Conservation (phyloP, 2,113 vertebrate genomes). For the Xiphophorus maculatus region DNA sequence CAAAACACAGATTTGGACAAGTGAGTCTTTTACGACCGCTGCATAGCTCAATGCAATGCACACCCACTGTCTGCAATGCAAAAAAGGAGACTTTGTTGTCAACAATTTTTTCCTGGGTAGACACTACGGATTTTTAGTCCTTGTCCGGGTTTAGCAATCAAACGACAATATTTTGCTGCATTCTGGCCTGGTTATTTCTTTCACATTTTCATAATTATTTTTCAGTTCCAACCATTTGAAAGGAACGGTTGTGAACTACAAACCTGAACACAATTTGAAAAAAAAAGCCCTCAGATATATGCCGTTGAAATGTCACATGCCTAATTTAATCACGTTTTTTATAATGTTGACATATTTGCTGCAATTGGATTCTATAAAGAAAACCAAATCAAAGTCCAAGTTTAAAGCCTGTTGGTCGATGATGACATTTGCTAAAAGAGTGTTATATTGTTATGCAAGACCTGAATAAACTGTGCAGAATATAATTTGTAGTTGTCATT, state of each 20-base stretch:
- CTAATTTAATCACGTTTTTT: not conserved
- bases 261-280: not conserved
- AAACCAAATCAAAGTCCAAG: not conserved
- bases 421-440: slow-evolving; percentile 1
- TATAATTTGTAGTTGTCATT: not conserved
- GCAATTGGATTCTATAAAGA: not conserved
- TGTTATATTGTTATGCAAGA: slow-evolving; percentile 21
- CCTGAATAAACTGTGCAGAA: slow-evolving; percentile 7
- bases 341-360: slow-evolving; percentile 16
- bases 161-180: too few species aligned
- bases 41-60: not conserved
- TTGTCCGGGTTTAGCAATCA: too few species aligned
- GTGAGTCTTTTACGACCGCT: not conserved
- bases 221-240: not conserved
- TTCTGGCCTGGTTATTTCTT: too few species aligned
- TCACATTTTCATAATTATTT: not conserved
- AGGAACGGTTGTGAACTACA: not conserved
- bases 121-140: too few species aligned
- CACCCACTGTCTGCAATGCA: not conserved
- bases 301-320: slow-evolving; percentile 1
- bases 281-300: not conserved
- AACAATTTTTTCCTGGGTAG: too few species aligned
- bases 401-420: slow-evolving; percentile 25
- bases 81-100: not conserved
- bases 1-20: not conserved